phyloP scores from a whole-genome alignment of 2,113 vertebrate genomes.

The Melanostigma gelatinosum region DNA sequence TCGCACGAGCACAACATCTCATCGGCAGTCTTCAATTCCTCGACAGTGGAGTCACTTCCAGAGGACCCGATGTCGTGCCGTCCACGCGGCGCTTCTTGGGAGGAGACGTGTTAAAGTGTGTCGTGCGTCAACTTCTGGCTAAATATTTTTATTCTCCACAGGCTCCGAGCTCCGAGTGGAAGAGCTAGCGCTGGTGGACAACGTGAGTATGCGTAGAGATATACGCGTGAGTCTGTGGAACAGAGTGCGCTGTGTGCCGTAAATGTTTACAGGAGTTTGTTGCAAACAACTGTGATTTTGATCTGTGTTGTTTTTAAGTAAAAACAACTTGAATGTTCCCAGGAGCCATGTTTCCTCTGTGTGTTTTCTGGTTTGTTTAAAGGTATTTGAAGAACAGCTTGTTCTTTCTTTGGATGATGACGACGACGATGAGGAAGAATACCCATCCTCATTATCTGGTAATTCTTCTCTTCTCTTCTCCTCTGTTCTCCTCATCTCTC shows the following conservation, averaged over 20 bases:
- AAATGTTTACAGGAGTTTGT: slow-evolving; percentile 15
- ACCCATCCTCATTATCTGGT: slow-evolving; percentile 57
- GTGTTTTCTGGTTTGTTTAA: slow-evolving; percentile 21
- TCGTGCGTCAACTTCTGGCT: slow-evolving; percentile 27
- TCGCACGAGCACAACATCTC: slow-evolving; percentile 38
- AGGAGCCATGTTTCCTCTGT: neutral
- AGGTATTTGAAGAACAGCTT: slow-evolving; percentile 74
- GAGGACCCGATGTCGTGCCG: slow-evolving; percentile 4
- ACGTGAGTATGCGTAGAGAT: slow-evolving; percentile 68
- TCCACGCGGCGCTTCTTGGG: neutral
- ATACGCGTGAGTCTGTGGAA: neutral
- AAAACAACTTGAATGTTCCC: neutral
- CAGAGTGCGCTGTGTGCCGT: neutral
- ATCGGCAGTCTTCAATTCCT: slow-evolving; percentile 46
- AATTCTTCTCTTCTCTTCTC: slow-evolving; percentile 6
- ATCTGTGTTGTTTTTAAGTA: slow-evolving; percentile 28
- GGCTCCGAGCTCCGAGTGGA: slow-evolving; percentile 52
- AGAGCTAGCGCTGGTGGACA: slow-evolving; percentile 61
- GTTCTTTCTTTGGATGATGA: slow-evolving; percentile 71
- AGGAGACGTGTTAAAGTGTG: slow-evolving; percentile 12
- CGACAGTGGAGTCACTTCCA: slow-evolving; percentile 32
- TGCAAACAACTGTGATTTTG: neutral
- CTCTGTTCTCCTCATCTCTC: neutral
- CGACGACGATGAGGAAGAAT: slow-evolving; percentile 48
- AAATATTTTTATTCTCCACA: slow-evolving; percentile 61